Base-by-base conservation (phyloP, 1,140 invertebrate species). In the Anagrus nilaparvatae region DNA sequence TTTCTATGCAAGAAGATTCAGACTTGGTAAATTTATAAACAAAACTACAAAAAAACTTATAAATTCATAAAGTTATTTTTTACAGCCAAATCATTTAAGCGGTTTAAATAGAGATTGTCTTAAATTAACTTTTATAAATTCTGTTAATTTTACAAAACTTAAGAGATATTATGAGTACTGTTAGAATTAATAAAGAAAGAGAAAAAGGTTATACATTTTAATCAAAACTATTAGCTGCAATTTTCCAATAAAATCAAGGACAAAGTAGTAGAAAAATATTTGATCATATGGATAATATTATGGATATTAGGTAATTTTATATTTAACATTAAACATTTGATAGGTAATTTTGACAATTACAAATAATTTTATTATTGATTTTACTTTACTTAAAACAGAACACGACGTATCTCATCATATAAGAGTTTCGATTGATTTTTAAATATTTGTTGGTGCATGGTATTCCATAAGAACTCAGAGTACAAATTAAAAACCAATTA, bases 351-450 rank as follows among this genome's bases (percentile, higher is more conserved):
- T n/a, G n/a, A n/a, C n/a, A n/a, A n/a, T n/a, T n/a, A n/a, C n/a
- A n/a, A n/a, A n/a, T n/a, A n/a, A n/a, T n/a, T n/a, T n/a, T 28
- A 23, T 14, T 16, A 36, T 1, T 29, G 36, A 23, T 18, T 27
- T 37, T 42, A 34, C 29, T n/a, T 18, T 24, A 30, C 33, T 16
- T 43, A 14, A 8, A 56, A 84, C 94, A 56, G 96, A 99, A 70
- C 84, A 98, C 66, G 96, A 99, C 75, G 89, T 99, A 0, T 93
- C 94, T 0, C 97, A 94, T 69, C 94, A 98, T 63, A 82, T 97
- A 0, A 70, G 96, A 45, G 92, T 97, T 0, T 93, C 93, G n/a
- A 99, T 97, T 55, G 94, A 99, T 65, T 69, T 83, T 55, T 85
- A 89, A 58, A 86, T 99, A 46, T 97, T 92, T 68, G 91, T 92